Evolutionary conservation across 1,140 invertebrate genomes (phyloP), one percentile per base, ranked within the genome.

Genomic region (Aphelenchoides fujianensis): DNA sequence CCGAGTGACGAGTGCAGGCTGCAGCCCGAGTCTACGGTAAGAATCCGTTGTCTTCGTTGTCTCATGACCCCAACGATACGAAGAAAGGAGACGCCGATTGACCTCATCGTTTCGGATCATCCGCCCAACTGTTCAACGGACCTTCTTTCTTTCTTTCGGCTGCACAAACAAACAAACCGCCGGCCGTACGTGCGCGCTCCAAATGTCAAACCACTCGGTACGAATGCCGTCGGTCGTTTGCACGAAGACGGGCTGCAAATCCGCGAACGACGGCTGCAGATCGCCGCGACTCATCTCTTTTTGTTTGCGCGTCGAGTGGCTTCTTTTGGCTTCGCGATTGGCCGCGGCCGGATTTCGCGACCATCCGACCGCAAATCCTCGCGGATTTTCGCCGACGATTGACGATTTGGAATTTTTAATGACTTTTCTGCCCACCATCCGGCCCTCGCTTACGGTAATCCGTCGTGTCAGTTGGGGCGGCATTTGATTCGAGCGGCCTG

Each of bases 321-420:
- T 48, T 48, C 41, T 16, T 48, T 48, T 48, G 12, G 12, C 12
- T 48, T 48, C 12, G 23, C 41, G 41, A 48, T 48, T 48, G 12
- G 12, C 12, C 12, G 23, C 23, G 12, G 12, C 12, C 41, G 23
- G 41, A 48, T 16, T 23, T 16, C 12, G 12, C 23, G 12, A 23
- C 12, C 41, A 16, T 48, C 12, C 23, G 12, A 48, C 23, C 23
- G 12, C 41, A 48, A 48, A 16, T 48, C 41, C 12, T 48, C 41
- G 41, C 12, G 41, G 12, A 48, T 48, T 48, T 48, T 23, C 12
- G 41, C 23, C 41, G 12, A 48, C 41, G 23, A 48, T 16, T 48
- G 23, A 48, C 41, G 41, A 48, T n/a, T 23, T 48, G 41, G 41
- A 48, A 48, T 48, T 48, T 48, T 48, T 48, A 48, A 48, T 48